Base-by-base conservation (phyloP, 2,797 vertebrate genomes). In the Loris lydekkerianus region DNA sequence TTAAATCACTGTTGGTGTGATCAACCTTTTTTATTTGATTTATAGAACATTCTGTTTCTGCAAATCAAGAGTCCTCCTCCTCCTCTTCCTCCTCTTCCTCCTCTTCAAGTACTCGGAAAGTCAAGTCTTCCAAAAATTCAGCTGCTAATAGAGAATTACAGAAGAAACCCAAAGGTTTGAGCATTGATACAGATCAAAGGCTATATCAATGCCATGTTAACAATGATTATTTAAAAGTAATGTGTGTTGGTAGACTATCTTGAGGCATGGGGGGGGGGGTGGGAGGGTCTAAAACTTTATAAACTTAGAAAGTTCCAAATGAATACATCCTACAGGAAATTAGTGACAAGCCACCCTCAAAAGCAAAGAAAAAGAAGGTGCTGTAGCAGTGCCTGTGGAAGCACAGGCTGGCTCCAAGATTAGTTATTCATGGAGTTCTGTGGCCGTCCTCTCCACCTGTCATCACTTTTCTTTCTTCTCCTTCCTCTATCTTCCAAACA, bases 91-190 rank as follows among this genome's bases (percentile, higher is more conserved):
- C 97, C 17, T 97, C 97, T 1, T 97, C 97, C 58, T 98, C 97
- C 37, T 98, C 98, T 92, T 98, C 98, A 95, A 98, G 78, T 94
- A 97, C 98, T 97, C 94, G 97, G 97, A 98, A 97, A 98, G 61
- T 96, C 91, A 98, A 95, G 97, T 98, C 98, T 96, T 98, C 97
- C 77, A 97, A 98, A 98, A 98, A 98, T 92, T 97, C 97, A 97
- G 96, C 97, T 93, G 97, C 88, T 97, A 98, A 98, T 97, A 97
- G 65, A 97, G 96, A 96, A 96, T 97, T 97, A 95, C 95, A 98
- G 97, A 98, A 97, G 97, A 98, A 98, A 90, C 95, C 93, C 92
- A 97, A 97, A 97, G 97, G 97, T 98, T 98, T 98, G 97, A 97
- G 97, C 96, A 98, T 98, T 98, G 97, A 98, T 98, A 97, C 96